phyloP scores from a whole-genome alignment of 2,113 vertebrate species.

The mouse (Mus musculus) region GRCm39 chr4:108965501-108966000 shows the following conservation, averaged over 20 bases:
- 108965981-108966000: background rate
- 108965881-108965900: background rate
- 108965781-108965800: conserved; percentile 47
- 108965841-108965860: background rate
- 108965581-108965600: conserved; percentile 47
- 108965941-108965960: background rate
- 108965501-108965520: background rate
- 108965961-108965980: background rate
- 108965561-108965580: background rate
- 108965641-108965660: conserved; percentile 48
- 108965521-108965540: conserved; percentile 34
- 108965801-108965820: conserved; percentile 3
- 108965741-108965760: conserved; percentile 33
- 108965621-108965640: conserved; percentile 47
- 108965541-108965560: conserved; percentile 21
- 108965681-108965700: conserved; percentile 25
- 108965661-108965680: conserved; percentile 11
- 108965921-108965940: background rate
- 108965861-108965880: background rate
- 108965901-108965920: background rate
- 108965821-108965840: background rate
- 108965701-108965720: conserved; percentile 9
- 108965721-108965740: conserved; percentile 25
- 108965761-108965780: background rate
- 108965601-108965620: conserved; percentile 25